Evolutionary conservation across 2,888 invertebrate species (phyloP).

Genomic region (Ctenicera cuprea): DNA sequence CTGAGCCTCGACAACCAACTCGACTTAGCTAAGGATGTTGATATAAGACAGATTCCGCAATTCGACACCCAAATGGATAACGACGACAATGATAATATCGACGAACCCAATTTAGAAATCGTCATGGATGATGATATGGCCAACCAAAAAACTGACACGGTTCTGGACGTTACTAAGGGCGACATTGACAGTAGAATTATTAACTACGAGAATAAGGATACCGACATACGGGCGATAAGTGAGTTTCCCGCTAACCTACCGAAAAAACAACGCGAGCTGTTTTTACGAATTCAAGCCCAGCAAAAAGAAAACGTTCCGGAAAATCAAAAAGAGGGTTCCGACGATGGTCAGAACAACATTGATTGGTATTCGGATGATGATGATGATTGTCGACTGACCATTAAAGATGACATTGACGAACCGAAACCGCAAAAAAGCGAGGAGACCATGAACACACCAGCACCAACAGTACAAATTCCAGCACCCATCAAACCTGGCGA

Average conservation of each 20-base stretch:
- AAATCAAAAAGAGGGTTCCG: conserved; percentile 60
- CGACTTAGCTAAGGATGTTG: conserved; percentile 69
- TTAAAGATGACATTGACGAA: conserved; percentile 70
- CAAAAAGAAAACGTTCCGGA: conserved; percentile 74
- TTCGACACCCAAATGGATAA: conserved; percentile 48
- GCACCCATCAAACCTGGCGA: conserved; percentile 73
- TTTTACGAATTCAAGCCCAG: conserved; percentile 80
- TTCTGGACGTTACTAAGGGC: conserved; percentile 31
- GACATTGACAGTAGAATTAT: conserved; percentile 23
- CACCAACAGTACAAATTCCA: neutral
- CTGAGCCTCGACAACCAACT: conserved; percentile 47
- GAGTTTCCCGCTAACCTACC: conserved; percentile 76
- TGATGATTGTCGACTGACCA: conserved; percentile 72
- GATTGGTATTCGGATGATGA: conserved; percentile 87
- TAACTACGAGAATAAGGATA: neutral
- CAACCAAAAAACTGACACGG: conserved; percentile 34
- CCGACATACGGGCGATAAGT: neutral
- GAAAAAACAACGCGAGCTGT: conserved; percentile 80
- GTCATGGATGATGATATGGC: conserved; percentile 20
- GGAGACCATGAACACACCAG: too few relatives aligned
- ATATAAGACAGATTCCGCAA: conserved; percentile 70
- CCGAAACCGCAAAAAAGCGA: conserved; percentile 61
- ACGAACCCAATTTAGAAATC: conserved; percentile 56
- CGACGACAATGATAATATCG: conserved; percentile 51
- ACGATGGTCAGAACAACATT: conserved; percentile 61